phyloP scores from a whole-genome alignment of 2,797 vertebrate species.

The Urophycis tenuis region DNA sequence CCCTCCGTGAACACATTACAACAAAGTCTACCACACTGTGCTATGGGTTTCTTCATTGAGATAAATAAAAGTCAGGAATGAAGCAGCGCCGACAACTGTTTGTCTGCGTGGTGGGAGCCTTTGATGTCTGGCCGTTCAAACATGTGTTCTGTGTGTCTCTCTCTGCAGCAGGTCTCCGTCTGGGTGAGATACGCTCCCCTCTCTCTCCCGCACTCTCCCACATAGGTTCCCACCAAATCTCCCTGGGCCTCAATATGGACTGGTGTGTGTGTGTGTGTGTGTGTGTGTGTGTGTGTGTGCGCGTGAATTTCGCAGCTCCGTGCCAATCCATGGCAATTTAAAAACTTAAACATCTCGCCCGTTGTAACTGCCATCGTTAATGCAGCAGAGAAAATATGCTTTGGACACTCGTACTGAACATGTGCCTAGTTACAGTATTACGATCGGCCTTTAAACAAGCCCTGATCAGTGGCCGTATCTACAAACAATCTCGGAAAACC shows the following conservation, averaged over 20 bases:
- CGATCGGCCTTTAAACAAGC: too few species aligned
- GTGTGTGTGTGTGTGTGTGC: too few species aligned
- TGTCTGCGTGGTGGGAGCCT: not conserved
- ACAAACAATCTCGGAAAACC: too few species aligned
- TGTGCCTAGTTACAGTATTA: too few species aligned
- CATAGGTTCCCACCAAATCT: constrained; percentile 1
- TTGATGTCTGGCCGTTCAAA: not conserved
- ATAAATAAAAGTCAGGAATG: not conserved
- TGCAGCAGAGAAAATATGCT: too few species aligned
- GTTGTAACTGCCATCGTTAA: too few species aligned
- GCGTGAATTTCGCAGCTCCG: too few species aligned
- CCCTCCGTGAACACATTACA: not conserved
- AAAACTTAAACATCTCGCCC: too few species aligned
- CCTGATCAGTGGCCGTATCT: too few species aligned
- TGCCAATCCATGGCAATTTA: too few species aligned
- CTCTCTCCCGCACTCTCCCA: not conserved
- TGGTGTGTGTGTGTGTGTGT: constrained; percentile 1
- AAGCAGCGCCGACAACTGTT: not conserved
- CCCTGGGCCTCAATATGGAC: constrained; percentile 3
- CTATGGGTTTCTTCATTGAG: not conserved
- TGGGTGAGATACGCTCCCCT: not conserved
- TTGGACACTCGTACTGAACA: too few species aligned
- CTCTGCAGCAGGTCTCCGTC: not conserved
- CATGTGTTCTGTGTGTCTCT: not conserved
- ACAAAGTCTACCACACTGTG: not conserved